A percentile compares a stretch with the other conserved stretches of the same genome.
These are phyloP conservation scores for Ophion slaviceki DNA, from an alignment of 2,888 invertebrate species.

Conservation along the genomic window DNA sequence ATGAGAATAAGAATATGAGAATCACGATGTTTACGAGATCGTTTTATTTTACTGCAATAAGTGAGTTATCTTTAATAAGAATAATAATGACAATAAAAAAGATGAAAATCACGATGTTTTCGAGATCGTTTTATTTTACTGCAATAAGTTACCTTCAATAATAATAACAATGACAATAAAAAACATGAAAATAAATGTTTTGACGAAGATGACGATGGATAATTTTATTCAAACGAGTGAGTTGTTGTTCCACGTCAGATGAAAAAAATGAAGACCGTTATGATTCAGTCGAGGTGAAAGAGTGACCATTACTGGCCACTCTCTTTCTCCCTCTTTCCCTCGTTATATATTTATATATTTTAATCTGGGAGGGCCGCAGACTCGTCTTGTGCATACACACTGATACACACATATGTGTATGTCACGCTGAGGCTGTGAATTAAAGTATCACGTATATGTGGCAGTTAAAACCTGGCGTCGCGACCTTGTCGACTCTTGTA, in stretches of 20 bases:
- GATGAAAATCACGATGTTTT: no score
- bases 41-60: no score
- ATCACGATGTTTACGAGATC: no score
- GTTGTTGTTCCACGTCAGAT: constrained; percentile 13
- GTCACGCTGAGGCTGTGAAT: constrained; percentile 24
- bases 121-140: no score
- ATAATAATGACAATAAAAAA: background rate
- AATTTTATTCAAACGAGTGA: constrained; percentile 12
- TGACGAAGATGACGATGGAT: constrained; percentile 11
- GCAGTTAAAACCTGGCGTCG: constrained; percentile 32
- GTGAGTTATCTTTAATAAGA: no score
- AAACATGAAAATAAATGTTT: background rate
- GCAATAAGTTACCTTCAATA: background rate
- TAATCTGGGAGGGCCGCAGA: constrained; percentile 24
- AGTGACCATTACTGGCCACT: constrained; percentile 28
- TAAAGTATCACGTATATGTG: background rate
- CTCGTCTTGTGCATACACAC: background rate
- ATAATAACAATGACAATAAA: background rate
- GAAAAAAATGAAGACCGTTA: constrained; percentile 51
- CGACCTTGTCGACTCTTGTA: constrained; percentile 63
- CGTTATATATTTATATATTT: background rate
- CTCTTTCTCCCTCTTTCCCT: background rate
- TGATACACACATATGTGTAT: background rate
- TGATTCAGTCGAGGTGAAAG: constrained; percentile 22
- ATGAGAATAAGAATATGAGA: no score